A percentile compares a stretch with the other conserved stretches of the same genome.
phyloP scores from a whole-genome alignment of 2,888 invertebrate genomes.

The Thymelicus sylvestris region DNA sequence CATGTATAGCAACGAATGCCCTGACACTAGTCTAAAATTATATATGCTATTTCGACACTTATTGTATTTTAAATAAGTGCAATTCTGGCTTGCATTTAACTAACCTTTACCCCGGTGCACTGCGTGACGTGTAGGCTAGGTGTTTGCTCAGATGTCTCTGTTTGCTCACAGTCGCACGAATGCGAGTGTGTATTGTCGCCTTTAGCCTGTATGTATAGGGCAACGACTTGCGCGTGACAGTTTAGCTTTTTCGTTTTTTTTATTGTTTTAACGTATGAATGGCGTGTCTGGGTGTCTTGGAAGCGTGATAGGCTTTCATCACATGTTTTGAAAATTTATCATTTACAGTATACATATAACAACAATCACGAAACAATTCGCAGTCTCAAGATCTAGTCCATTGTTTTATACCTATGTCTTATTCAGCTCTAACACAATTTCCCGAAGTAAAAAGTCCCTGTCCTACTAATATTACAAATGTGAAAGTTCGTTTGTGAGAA shows the following conservation, averaged over 20 bases:
- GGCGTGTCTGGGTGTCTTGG: not conserved
- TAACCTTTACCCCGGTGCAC: conserved; percentile 8
- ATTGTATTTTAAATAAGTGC: conserved; percentile 1
- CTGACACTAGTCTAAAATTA: not conserved
- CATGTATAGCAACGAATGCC: not conserved
- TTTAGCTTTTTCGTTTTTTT: conserved; percentile 9
- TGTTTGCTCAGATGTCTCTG: conserved; percentile 36
- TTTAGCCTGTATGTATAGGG: conserved; percentile 22
- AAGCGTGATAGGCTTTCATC: no score
- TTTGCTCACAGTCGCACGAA: conserved; percentile 16
- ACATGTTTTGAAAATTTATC: no score
- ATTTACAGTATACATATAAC: no score
- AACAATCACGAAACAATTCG: no score
- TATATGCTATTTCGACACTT: conserved; percentile 10
- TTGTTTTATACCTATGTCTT: no score
- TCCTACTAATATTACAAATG: no score
- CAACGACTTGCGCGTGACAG: conserved; percentile 16
- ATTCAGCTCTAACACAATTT: no score
- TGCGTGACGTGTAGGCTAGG: conserved; percentile 4
- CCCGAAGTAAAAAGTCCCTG: no score
- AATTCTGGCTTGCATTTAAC: conserved; percentile 2
- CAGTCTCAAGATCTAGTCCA: no score
- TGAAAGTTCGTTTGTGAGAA: no score
- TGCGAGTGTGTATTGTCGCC: conserved; percentile 17
- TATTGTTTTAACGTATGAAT: conserved; percentile 1